These are phyloP conservation scores for Ceratosolen fusciceps DNA, from an alignment of 1,140 invertebrate species.

Conservation along the genomic window DNA sequence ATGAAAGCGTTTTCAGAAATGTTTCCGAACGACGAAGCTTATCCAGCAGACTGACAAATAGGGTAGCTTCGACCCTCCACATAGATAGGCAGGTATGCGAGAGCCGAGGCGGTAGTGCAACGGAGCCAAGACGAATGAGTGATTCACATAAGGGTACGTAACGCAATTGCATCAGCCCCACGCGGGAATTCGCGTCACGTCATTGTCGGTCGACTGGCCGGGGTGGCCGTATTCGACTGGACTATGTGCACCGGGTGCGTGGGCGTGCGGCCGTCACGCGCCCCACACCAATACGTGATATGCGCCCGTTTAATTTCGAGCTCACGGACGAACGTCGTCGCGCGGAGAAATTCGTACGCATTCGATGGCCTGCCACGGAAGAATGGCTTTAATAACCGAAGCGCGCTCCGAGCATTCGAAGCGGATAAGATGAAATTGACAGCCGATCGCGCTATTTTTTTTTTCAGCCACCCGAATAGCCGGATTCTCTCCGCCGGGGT, in stretches of 20 bases:
- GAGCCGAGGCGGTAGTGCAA: background rate
- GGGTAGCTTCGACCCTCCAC: background rate
- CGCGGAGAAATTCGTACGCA: slow-evolving; percentile 17
- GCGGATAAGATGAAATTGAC: background rate
- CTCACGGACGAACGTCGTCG: slow-evolving; percentile 15
- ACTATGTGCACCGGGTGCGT: slow-evolving; percentile 14
- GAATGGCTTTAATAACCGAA: slow-evolving; percentile 25
- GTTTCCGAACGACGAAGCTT: background rate
- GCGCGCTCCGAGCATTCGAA: background rate
- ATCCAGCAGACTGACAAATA: background rate
- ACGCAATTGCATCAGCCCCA: slow-evolving; percentile 45
- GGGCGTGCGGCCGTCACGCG: slow-evolving; percentile 31
- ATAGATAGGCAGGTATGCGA: background rate
- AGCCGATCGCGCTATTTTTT: background rate
- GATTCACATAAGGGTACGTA: slow-evolving; percentile 45
- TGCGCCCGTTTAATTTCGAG: slow-evolving; percentile 41
- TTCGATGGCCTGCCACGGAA: background rate
- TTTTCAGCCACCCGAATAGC: no score
- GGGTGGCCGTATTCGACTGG: background rate
- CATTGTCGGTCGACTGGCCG: slow-evolving; percentile 7
- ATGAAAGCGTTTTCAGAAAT: no score
- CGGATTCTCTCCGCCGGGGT: no score
- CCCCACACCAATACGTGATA: slow-evolving; percentile 43
- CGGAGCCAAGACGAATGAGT: background rate
- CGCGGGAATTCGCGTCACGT: slow-evolving; percentile 50